Percentiles rank a stretch among this genome's conserved stretches.
These are phyloP conservation scores for Saguinus midas DNA, from an alignment of 2,113 vertebrate species.

Conservation along the genomic window DNA sequence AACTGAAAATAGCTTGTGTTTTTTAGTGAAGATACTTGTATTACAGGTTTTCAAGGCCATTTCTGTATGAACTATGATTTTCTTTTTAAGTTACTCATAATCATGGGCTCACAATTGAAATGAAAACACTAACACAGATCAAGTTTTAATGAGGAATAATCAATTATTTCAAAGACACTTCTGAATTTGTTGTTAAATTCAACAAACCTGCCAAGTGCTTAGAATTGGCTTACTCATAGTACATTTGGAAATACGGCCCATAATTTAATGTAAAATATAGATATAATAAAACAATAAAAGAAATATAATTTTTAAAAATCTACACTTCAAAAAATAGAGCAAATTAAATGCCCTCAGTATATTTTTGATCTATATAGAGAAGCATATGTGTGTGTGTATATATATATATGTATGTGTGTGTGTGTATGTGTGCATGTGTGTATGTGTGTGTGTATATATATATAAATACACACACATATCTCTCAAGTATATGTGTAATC, in stretches of 20 bases:
- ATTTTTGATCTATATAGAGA: background rate
- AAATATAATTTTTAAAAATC: background rate
- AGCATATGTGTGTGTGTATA: background rate
- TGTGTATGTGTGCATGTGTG: background rate
- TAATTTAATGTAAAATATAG: background rate
- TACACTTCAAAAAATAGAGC: background rate
- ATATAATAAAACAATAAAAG: background rate
- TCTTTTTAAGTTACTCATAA: background rate
- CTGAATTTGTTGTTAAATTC: conserved; percentile 21
- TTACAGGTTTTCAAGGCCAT: background rate
- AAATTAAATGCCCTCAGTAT: background rate
- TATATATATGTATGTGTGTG: background rate
- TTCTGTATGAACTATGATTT: background rate
- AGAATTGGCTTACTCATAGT: background rate
- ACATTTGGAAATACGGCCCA: background rate
- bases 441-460: background rate
- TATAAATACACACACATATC: too few relatives aligned
- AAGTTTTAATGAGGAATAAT: background rate
- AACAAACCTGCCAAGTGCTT: background rate
- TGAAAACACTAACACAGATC: background rate
- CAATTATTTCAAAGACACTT: background rate
- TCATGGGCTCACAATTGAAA: background rate
- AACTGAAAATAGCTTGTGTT: background rate
- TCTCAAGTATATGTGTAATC: background rate
- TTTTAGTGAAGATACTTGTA: background rate